Conservation (phyloP, 2,888 invertebrate genomes). For the Drosophila mulleri region DNA sequence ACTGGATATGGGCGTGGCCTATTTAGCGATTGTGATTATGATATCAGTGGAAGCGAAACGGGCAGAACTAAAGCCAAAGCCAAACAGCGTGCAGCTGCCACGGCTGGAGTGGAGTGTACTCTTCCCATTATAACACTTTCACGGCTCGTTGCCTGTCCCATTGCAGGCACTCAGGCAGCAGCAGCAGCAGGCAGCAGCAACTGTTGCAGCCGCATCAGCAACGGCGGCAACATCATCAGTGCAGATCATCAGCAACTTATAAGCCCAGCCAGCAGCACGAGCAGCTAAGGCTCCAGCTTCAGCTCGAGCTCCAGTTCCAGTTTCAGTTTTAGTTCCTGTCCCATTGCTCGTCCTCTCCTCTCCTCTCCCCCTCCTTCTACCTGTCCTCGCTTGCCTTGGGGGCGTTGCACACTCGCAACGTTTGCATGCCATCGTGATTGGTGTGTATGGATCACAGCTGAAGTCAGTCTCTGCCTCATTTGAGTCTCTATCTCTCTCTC, state of each 20-base stretch:
- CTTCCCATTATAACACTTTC: slow-evolving; percentile 85
- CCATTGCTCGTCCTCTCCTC: not conserved
- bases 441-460: slow-evolving; percentile 52
- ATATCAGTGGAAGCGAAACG: slow-evolving; percentile 51
- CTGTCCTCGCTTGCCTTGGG: slow-evolving; percentile 52
- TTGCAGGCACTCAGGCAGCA: slow-evolving; percentile 26
- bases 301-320: slow-evolving; percentile 26
- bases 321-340: slow-evolving; percentile 16
- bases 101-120: slow-evolving; percentile 18
- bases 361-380: too few relatives aligned
- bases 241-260: slow-evolving; percentile 67
- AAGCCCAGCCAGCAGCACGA: slow-evolving; percentile 48
- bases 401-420: slow-evolving; percentile 64
- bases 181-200: slow-evolving; percentile 14
- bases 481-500: slow-evolving; percentile 24
- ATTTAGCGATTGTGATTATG: slow-evolving; percentile 79
- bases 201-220: slow-evolving; percentile 31
- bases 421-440: slow-evolving; percentile 79
- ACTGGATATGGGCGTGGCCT: slow-evolving; percentile 73
- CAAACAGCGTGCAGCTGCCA: slow-evolving; percentile 40
- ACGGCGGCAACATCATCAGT: slow-evolving; percentile 52
- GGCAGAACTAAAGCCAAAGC: slow-evolving; percentile 53
- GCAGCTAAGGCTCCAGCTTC: slow-evolving; percentile 31
- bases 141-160: slow-evolving; percentile 83
- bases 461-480: slow-evolving; percentile 19